Evolutionary conservation across 1,140 invertebrate genomes (phyloP).

Genomic region (Elymnias hypermnestra): DNA sequence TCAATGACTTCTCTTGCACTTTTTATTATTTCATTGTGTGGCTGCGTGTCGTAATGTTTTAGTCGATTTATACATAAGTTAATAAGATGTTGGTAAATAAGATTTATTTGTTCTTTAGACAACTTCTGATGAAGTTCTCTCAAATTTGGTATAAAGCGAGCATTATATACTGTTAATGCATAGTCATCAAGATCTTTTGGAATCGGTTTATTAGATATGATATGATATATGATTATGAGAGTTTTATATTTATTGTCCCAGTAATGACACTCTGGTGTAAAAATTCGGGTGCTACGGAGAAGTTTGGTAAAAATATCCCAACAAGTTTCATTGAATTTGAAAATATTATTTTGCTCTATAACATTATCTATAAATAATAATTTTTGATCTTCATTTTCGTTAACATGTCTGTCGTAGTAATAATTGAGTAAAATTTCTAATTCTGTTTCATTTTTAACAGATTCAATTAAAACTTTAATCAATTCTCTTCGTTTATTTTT

Average conservation of each 20-base stretch:
- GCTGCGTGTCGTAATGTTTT: slow-evolving; percentile 18
- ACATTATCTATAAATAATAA: slow-evolving; percentile 38
- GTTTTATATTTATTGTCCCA: slow-evolving; percentile 21
- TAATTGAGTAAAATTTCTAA: slow-evolving; percentile 37
- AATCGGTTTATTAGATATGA: slow-evolving; percentile 33
- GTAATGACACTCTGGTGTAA: slow-evolving; percentile 19
- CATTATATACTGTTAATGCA: slow-evolving; percentile 15
- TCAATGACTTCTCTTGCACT: slow-evolving; percentile 14
- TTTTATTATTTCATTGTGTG: slow-evolving; percentile 20
- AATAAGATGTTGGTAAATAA: slow-evolving; percentile 31
- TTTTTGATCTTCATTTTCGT: slow-evolving; percentile 36
- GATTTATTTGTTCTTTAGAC: slow-evolving; percentile 22
- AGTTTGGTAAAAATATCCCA: slow-evolving; percentile 45
- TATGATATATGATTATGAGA: slow-evolving; percentile 33
- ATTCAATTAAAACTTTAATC: slow-evolving; percentile 32
- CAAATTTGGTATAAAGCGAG: slow-evolving; percentile 12
- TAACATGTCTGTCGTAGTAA: slow-evolving; percentile 45
- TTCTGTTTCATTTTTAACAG: slow-evolving; percentile 33
- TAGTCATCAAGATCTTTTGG: slow-evolving; percentile 24
- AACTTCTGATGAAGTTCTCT: slow-evolving; percentile 22
- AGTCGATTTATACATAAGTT: slow-evolving; percentile 32
- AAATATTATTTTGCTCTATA: slow-evolving; percentile 32
- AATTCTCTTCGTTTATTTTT: slow-evolving; percentile 26
- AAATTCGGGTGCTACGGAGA: slow-evolving; percentile 39
- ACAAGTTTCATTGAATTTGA: slow-evolving; percentile 36